Evolutionary conservation across 2,797 vertebrate species (phyloP), one percentile per base, ranked within the genome.

Genomic region (Nannoperca australis): DNA sequence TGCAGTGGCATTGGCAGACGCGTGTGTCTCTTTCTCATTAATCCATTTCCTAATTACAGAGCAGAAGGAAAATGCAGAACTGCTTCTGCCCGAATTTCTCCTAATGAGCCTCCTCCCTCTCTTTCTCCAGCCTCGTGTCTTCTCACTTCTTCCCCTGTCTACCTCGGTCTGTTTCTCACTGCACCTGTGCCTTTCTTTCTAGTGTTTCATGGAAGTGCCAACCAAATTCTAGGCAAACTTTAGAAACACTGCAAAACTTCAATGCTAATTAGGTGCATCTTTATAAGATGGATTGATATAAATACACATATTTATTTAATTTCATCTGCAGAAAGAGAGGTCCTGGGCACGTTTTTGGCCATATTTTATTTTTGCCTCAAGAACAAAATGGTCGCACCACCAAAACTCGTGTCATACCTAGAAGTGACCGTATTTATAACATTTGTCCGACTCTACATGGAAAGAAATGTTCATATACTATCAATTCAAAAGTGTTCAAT

Each of bases 1-100:
- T 82, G 76, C n/a, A 7, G 38, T 45, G 65, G 75, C 79, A 70
- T 32, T 81, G 86, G 87, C 51, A 85, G 80, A 76, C 45, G 9
- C 5, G 44, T 40, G 51, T 73, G 83, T 86, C 72, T 90, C 77
- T 76, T 75, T 84, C 88, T 86, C 88, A 92, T 93, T 90, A 92
- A 86, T 88, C 85, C 70, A 42, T 69, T 84, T 77, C 82, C 89
- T 92, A 90, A 92, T 91, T 92, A 91, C 83, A 83, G 83, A 88
- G 78, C 69, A 77, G 79, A 79, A 73, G 84, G 70, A 85, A 84
- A 88, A 76, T 27, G 68, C 64, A 70, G 76, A 73, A 30, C 45
- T 24, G 76, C 71, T 56, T 78, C 79, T 59, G 70, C 72, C 80
- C 9, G 22, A 73, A 75, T 79, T 77, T 76, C 73, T 85, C 64